Evolutionary conservation across 2,888 invertebrate species (phyloP).

Genomic region (Heliconius aoede): DNA sequence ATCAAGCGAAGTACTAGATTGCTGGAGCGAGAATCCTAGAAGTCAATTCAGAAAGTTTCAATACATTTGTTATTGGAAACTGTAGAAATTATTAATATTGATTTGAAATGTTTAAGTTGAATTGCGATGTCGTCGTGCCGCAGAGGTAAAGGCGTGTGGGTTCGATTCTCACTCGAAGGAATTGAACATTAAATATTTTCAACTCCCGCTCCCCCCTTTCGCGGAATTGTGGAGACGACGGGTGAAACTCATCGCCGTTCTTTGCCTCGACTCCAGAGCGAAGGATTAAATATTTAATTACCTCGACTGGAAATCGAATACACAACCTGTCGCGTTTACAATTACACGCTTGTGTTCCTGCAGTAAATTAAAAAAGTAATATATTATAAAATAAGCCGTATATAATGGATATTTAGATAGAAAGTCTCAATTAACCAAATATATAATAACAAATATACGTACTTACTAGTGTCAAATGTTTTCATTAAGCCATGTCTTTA

Average conservation of each 20-base stretch:
- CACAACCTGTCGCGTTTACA: too few species aligned
- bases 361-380: too few species aligned
- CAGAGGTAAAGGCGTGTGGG: background rate
- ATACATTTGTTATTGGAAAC: background rate
- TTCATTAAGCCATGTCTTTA: constrained; percentile 26
- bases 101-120: background rate
- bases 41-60: constrained; percentile 3
- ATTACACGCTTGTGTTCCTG: background rate
- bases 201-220: too few species aligned
- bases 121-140: too few species aligned
- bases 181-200: too few species aligned
- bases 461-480: constrained; percentile 5
- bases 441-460: background rate
- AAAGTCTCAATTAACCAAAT: constrained; percentile 12
- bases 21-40: constrained; percentile 23
- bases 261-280: too few species aligned
- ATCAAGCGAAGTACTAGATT: constrained; percentile 19
- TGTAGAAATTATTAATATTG: background rate
- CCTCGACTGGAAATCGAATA: too few species aligned
- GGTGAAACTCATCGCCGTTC: too few species aligned
- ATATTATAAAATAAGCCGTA: too few species aligned
- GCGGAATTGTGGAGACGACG: too few species aligned
- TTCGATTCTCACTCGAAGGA: background rate
- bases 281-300: too few species aligned
- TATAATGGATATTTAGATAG: background rate